A percentile compares a stretch with the other conserved stretches of the same genome.
These are phyloP conservation scores for Pachyrhynchus sulphureomaculatus DNA, from an alignment of 1,140 invertebrate species.

Conservation along the genomic window DNA sequence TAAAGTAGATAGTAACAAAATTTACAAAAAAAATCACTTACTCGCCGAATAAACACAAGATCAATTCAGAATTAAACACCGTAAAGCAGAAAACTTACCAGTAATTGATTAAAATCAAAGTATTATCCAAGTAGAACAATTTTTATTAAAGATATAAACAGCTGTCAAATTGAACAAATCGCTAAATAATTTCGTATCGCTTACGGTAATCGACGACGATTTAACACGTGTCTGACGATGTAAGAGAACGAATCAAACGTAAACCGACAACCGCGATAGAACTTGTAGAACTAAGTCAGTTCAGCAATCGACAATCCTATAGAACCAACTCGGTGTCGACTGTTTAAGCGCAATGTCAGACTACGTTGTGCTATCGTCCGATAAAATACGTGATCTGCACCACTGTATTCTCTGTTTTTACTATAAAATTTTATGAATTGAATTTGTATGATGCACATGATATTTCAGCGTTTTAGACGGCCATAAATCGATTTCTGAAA, in stretches of 20 bases:
- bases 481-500: too few relatives aligned
- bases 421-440: too few relatives aligned
- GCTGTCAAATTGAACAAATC: neutral
- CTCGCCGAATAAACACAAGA: too few relatives aligned
- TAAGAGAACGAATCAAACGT: neutral
- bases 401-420: neutral
- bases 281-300: conserved; percentile 3
- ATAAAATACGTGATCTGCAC: neutral
- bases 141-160: neutral
- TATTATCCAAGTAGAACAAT: neutral
- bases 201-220: neutral
- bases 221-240: conserved; percentile 11
- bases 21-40: too few relatives aligned
- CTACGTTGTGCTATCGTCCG: conserved; percentile 5
- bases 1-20: too few relatives aligned
- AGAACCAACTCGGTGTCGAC: neutral
- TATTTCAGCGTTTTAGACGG: too few relatives aligned
- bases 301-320: conserved; percentile 5
- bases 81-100: neutral
- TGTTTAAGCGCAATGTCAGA: conserved; percentile 14
- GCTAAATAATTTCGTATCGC: neutral
- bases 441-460: too few relatives aligned
- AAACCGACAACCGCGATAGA: neutral
- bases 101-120: neutral
- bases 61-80: too few relatives aligned